Conservation (phyloP, 2,797 vertebrate species). For the Sparus aurata region DNA sequence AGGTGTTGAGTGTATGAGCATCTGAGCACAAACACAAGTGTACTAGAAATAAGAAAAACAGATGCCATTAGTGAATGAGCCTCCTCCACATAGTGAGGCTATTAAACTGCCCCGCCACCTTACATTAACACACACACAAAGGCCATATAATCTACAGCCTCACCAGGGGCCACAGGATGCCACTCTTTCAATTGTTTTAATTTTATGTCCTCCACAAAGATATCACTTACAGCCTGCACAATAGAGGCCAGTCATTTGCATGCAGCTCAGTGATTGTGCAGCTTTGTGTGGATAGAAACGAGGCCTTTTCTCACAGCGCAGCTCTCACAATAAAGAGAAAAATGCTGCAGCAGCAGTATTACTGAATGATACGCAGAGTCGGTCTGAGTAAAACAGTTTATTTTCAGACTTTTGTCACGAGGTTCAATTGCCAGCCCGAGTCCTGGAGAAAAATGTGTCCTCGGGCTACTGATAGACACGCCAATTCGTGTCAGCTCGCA, state of each 20-base stretch:
- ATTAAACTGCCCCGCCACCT: constrained; percentile 68
- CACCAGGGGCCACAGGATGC: constrained; percentile 36
- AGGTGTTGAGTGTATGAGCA: neutral
- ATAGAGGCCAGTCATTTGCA: constrained; percentile 79
- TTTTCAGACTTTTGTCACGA: constrained; percentile 71
- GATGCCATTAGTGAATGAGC: constrained; percentile 56
- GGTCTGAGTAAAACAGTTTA: constrained; percentile 50
- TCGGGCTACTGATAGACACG: constrained; percentile 64
- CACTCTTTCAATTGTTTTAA: constrained; percentile 71
- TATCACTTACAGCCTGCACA: constrained; percentile 75
- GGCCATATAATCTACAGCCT: constrained; percentile 66
- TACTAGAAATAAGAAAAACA: constrained; percentile 55
- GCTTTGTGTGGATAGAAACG: constrained; percentile 63
- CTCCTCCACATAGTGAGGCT: constrained; percentile 53
- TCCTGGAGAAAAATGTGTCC: constrained; percentile 65
- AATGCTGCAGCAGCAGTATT: constrained; percentile 41
- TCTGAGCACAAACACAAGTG: constrained; percentile 27
- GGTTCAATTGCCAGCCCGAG: constrained; percentile 51
- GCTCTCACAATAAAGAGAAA: constrained; percentile 39
- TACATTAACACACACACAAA: constrained; percentile 66
- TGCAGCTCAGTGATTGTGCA: constrained; percentile 70
- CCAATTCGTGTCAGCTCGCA: constrained; percentile 55
- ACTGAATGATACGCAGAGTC: constrained; percentile 42
- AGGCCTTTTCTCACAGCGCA: constrained; percentile 46
- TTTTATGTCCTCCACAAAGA: constrained; percentile 72